Evolutionary conservation across 2,888 invertebrate species (phyloP).

Genomic region (Xylocampa areola): DNA sequence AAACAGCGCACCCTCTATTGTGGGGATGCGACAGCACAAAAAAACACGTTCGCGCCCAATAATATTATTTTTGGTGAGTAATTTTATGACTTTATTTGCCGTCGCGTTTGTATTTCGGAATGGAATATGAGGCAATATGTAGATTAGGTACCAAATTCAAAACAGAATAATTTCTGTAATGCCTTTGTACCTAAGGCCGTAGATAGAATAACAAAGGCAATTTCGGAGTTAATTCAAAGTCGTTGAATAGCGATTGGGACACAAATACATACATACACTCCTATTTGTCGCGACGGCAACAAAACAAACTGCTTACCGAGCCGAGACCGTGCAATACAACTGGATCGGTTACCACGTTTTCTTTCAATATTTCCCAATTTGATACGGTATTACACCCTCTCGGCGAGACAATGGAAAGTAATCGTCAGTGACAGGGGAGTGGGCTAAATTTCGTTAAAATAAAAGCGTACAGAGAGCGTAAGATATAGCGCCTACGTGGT

Average conservation of each 20-base stretch:
- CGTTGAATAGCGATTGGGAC: slow-evolving; percentile 21
- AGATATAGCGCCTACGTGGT: slow-evolving; percentile 90
- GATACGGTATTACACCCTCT: slow-evolving; percentile 80
- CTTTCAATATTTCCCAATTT: slow-evolving; percentile 89
- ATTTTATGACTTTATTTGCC: slow-evolving; percentile 85
- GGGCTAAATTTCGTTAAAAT: slow-evolving; percentile 89
- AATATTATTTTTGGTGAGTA: slow-evolving; percentile 80
- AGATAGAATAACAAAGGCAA: slow-evolving; percentile 40
- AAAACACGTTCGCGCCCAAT: slow-evolving; percentile 81
- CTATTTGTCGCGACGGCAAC: slow-evolving; percentile 31
- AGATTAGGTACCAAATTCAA: slow-evolving; percentile 51
- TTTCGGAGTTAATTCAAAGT: slow-evolving; percentile 27
- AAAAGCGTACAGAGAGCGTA: slow-evolving; percentile 87
- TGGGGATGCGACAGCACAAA: slow-evolving; percentile 71
- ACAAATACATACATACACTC: slow-evolving; percentile 23
- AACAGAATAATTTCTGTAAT: slow-evolving; percentile 45
- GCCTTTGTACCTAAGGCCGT: slow-evolving; percentile 39
- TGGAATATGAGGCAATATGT: slow-evolving; percentile 59
- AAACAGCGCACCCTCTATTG: slow-evolving; percentile 80
- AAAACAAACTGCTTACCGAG: slow-evolving; percentile 61
- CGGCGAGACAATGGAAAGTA: slow-evolving; percentile 86
- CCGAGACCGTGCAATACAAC: slow-evolving; percentile 69
- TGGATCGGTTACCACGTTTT: slow-evolving; percentile 83
- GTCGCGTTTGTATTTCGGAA: slow-evolving; percentile 65
- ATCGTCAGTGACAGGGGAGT: slow-evolving; percentile 86